Evolutionary conservation across 2,888 invertebrate genomes (phyloP).

Genomic region (Patella pellucida): DNA sequence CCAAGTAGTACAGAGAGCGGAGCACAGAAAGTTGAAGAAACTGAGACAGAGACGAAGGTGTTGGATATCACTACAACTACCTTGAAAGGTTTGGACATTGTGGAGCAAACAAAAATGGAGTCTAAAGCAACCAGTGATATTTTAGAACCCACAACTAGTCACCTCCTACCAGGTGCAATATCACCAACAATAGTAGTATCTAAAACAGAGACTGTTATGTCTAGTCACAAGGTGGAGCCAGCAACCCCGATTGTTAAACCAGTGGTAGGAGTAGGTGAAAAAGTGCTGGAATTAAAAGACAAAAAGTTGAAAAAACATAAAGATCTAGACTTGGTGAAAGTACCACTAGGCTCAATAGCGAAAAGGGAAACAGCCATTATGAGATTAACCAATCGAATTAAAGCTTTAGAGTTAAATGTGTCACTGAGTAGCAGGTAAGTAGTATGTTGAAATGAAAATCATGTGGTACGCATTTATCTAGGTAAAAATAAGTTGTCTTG

Average conservation of each 20-base stretch:
- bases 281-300: neutral
- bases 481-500: too few relatives aligned
- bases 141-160: slow-evolving; percentile 2
- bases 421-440: slow-evolving; percentile 87
- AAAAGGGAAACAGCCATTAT: slow-evolving; percentile 76
- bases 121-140: slow-evolving; percentile 9
- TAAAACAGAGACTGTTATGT: neutral
- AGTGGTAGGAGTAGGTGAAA: neutral
- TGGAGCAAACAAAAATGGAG: slow-evolving; percentile 7
- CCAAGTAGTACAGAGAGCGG: neutral
- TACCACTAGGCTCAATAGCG: slow-evolving; percentile 33
- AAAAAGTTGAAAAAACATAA: neutral
- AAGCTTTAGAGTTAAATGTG: slow-evolving; percentile 96
- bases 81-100: neutral
- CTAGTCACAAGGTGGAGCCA: neutral
- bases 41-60: neutral
- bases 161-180: neutral
- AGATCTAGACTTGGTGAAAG: slow-evolving; percentile 32
- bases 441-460: neutral
- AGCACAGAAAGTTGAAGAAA: neutral
- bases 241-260: slow-evolving; percentile 10
- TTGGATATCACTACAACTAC: slow-evolving; percentile 2
- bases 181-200: neutral
- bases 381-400: slow-evolving; percentile 93
- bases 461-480: too few relatives aligned